Evolutionary conservation across 2,113 vertebrate genomes (phyloP).

Genomic region (Mus musculus): GRCm39 chr9:26705001-26705500

Average conservation of each 20-base stretch:
- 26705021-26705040: neutral
- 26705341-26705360: neutral
- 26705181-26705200: accelerated
- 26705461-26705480: slow-evolving; percentile 90
- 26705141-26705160: neutral
- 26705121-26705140: neutral
- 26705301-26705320: neutral
- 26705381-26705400: slow-evolving; percentile 94
- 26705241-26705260: neutral
- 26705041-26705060: neutral
- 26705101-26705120: neutral
- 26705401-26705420: slow-evolving; percentile 95
- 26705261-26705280: neutral
- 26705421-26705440: slow-evolving; percentile 96
- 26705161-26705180: accelerated
- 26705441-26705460: slow-evolving; percentile 90
- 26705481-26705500: slow-evolving; percentile 1
- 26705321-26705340: neutral
- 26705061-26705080: neutral
- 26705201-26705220: neutral
- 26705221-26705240: accelerated
- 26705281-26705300: neutral
- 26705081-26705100: neutral
- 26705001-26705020: neutral
- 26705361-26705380: slow-evolving; percentile 85